These are phyloP conservation scores for Zosterops lateralis DNA, from an alignment of 2,113 vertebrate genomes.

Conservation along the genomic window DNA sequence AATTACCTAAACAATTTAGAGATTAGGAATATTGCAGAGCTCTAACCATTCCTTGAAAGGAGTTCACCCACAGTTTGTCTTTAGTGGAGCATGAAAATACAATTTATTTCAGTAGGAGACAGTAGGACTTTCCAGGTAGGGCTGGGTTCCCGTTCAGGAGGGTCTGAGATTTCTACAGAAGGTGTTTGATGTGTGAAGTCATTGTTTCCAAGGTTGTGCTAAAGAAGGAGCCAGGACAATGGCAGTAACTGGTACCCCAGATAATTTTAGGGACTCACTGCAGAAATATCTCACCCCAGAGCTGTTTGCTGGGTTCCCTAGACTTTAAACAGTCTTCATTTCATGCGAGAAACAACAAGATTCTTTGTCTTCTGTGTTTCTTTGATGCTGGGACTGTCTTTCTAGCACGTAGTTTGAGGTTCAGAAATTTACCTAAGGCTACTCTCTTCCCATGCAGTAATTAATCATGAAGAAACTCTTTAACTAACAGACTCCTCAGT, in stretches of 20 bases:
- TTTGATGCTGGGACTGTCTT: neutral
- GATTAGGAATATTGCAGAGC: neutral
- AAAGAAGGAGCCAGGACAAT: neutral
- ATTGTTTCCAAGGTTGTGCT: neutral
- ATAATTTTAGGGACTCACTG: neutral
- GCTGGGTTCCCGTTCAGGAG: neutral
- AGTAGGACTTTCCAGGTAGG: neutral
- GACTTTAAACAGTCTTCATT: neutral
- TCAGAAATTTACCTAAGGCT: neutral
- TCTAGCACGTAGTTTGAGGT: neutral
- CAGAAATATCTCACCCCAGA: neutral
- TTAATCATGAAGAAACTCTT: neutral
- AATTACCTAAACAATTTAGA: slow-evolving; percentile 24
- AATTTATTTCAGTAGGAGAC: neutral
- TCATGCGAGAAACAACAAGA: neutral
- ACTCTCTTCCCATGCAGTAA: neutral
- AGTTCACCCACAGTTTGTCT: neutral
- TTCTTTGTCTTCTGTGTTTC: neutral
- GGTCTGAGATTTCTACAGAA: neutral
- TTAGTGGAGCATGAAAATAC: neutral
- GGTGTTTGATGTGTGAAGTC: neutral
- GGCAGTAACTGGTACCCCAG: neutral
- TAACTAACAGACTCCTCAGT: neutral
- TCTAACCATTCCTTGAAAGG: neutral
- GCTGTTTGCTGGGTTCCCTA: neutral